Conservation (phyloP, 2,113 vertebrate species). For the Anhinga anhinga region DNA sequence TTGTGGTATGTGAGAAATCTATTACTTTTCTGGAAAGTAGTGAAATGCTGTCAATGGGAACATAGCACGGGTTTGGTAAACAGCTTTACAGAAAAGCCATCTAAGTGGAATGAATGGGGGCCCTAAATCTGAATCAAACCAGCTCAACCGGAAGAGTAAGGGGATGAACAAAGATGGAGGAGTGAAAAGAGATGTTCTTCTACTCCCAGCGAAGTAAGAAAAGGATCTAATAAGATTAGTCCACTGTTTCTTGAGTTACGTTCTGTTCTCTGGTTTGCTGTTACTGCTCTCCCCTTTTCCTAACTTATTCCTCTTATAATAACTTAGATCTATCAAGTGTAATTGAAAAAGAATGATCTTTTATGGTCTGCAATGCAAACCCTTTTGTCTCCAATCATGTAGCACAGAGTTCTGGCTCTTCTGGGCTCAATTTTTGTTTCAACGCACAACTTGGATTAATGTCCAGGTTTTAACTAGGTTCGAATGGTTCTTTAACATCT, state of each 20-base stretch:
- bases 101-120: not conserved
- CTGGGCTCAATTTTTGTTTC: not conserved
- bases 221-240: not conserved
- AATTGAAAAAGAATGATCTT: conserved; percentile 16
- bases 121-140: conserved; percentile 19
- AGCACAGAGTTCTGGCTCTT: not conserved
- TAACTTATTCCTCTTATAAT: not conserved
- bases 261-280: not conserved
- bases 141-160: not conserved
- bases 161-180: not conserved
- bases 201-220: not conserved
- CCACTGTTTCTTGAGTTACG: not conserved
- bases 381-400: not conserved
- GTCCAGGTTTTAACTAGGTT: not conserved
- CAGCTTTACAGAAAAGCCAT: not conserved
- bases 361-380: not conserved
- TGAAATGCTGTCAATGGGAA: not conserved
- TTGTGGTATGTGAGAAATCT: not conserved
- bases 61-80: not conserved
- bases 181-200: not conserved
- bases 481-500: not conserved
- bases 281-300: not conserved
- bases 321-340: not conserved
- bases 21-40: not conserved
- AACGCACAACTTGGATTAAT: not conserved